phyloP scores from a whole-genome alignment of 2,797 vertebrate species.

The Cryptoprocta ferox region DNA sequence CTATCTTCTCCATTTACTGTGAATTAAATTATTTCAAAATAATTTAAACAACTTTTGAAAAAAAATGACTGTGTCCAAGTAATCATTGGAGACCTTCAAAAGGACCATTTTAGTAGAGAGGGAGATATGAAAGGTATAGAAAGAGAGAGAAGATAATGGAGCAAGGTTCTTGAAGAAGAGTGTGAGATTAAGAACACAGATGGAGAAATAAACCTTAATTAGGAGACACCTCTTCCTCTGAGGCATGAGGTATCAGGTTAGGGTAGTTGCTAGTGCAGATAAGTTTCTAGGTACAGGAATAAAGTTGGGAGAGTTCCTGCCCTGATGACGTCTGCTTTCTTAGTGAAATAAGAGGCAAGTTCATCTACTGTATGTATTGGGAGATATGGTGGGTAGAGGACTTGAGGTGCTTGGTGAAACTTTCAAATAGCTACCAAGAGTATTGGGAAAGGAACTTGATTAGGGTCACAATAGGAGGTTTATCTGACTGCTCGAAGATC shows the following conservation, averaged over 20 bases:
- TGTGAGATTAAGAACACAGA: neutral
- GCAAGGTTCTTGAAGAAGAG: neutral
- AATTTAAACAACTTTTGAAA: neutral
- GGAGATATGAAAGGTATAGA: neutral
- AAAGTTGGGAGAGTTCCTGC: neutral
- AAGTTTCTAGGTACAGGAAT: neutral
- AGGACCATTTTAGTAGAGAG: neutral
- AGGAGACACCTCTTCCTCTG: neutral
- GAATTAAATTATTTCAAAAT: slow-evolving; percentile 27
- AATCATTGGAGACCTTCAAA: neutral
- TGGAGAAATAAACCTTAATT: neutral
- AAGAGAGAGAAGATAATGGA: slow-evolving; percentile 4
- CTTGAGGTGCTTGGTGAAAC: neutral
- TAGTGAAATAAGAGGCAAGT: neutral
- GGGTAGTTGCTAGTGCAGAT: neutral
- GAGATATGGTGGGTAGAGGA: neutral
- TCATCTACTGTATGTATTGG: neutral
- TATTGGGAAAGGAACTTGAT: neutral
- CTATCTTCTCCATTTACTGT: slow-evolving; percentile 2
- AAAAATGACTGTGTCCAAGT: neutral
- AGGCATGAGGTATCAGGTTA: neutral
- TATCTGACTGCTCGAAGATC: neutral
- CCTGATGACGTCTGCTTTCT: neutral
- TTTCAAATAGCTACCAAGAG: neutral
- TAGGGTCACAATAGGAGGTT: neutral